Conservation (phyloP, 2,113 vertebrate genomes). For the Melanotaenia duboulayi region DNA sequence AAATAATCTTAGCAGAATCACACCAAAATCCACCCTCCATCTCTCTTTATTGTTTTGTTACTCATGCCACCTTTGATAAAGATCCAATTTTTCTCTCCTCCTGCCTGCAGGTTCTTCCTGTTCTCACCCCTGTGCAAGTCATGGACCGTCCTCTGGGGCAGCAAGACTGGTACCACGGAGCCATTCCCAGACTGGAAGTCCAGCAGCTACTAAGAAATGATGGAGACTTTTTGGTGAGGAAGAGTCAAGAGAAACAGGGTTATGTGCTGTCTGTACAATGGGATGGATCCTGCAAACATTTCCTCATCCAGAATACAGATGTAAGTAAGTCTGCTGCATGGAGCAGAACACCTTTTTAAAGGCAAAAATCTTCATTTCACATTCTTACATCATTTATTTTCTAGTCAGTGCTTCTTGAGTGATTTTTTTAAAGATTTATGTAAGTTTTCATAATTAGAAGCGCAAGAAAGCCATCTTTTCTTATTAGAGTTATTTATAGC, state of each 20-base stretch:
- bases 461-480: background rate
- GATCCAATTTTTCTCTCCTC: constrained; percentile 16
- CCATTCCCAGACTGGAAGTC: constrained; percentile 89
- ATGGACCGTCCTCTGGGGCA: constrained; percentile 90
- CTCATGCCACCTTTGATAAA: constrained; percentile 23
- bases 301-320: constrained; percentile 90
- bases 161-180: constrained; percentile 97
- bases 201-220: constrained; percentile 86
- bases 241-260: constrained; percentile 96
- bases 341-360: background rate
- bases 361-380: constrained; percentile 4
- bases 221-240: constrained; percentile 94
- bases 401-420: background rate
- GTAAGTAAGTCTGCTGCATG: constrained; percentile 80
- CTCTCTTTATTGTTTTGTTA: constrained; percentile 37
- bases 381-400: constrained; percentile 22
- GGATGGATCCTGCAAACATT: constrained; percentile 89
- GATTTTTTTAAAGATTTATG: background rate
- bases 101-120: constrained; percentile 83
- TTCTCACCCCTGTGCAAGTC: constrained; percentile 77
- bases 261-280: constrained; percentile 93
- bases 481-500: background rate
- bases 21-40: constrained; percentile 7
- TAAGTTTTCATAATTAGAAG: background rate
- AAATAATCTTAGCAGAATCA: constrained; percentile 36